A percentile compares a stretch with the other conserved stretches of the same genome.
Evolutionary conservation across 2,797 vertebrate genomes (phyloP).

Genomic region (Florisuga fusca): DNA sequence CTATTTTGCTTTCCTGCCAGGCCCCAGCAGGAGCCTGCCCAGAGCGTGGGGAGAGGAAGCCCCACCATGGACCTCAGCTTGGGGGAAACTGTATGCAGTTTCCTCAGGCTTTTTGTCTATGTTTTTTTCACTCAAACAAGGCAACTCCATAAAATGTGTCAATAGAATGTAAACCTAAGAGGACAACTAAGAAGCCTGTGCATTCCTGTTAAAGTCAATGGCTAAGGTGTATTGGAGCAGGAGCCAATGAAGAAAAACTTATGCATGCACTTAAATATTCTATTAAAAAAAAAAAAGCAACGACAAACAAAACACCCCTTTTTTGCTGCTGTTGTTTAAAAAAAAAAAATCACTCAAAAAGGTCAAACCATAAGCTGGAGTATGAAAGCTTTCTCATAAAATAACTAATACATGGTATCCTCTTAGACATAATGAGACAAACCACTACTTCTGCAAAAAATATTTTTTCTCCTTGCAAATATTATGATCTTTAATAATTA

Average conservation of each 20-base stretch:
- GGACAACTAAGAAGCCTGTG: not conserved
- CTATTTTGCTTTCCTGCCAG: not conserved
- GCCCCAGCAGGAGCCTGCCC: accelerated
- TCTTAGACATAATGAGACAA: conserved; percentile 62
- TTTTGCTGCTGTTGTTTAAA: not conserved
- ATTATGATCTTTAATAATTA: conserved; percentile 82
- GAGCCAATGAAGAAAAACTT: not conserved
- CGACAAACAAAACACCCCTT: not conserved
- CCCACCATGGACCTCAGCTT: not conserved
- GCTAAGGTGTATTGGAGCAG: not conserved
- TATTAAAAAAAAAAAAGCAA: not conserved
- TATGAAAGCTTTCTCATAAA: conserved; percentile 24
- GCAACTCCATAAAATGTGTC: not conserved
- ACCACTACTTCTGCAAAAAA: conserved; percentile 67
- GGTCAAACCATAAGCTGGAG: not conserved
- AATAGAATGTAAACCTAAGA: not conserved
- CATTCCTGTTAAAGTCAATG: not conserved
- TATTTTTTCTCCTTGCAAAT: conserved; percentile 73
- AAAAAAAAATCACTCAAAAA: conserved; percentile 22
- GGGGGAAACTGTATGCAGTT: not conserved
- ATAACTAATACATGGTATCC: conserved; percentile 46
- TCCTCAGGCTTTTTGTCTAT: not conserved
- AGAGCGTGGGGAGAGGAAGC: not conserved
- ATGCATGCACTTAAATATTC: not conserved
- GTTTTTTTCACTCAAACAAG: not conserved